Percentiles rank a stretch among this genome's conserved stretches.
phyloP scores from a whole-genome alignment of 2,888 invertebrate genomes.

The Drosophila gaucha region DNA sequence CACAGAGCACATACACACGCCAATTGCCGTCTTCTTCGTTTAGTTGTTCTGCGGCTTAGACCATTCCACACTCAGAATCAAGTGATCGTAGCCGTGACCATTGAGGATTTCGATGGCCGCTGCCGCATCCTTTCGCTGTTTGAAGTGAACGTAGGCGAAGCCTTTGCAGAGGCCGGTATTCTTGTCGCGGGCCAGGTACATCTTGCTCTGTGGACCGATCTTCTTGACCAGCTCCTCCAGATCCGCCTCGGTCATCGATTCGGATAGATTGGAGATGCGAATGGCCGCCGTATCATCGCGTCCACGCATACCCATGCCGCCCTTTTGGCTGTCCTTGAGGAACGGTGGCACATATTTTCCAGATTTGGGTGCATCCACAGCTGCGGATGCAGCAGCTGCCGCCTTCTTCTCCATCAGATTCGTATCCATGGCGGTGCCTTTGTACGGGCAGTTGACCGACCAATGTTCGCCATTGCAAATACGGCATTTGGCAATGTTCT shows the following conservation, averaged over 20 bases:
- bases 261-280: slow-evolving; percentile 98
- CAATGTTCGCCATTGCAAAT: slow-evolving; percentile 98
- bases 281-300: slow-evolving; percentile 96
- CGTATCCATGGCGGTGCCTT: slow-evolving; percentile 92
- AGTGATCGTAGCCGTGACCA: slow-evolving; percentile 98
- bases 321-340: slow-evolving; percentile 93
- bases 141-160: slow-evolving; percentile 99
- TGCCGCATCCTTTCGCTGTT: slow-evolving; percentile 94
- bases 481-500: slow-evolving; percentile 91
- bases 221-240: slow-evolving; percentile 97
- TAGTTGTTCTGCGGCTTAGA: slow-evolving; percentile 91
- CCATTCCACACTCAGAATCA: slow-evolving; percentile 99
- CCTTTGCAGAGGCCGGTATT: slow-evolving; percentile 95
- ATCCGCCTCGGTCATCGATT: slow-evolving; percentile 97
- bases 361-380: slow-evolving; percentile 81
- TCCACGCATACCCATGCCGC: slow-evolving; percentile 88
- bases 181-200: slow-evolving; percentile 98
- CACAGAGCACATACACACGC: slow-evolving; percentile 15
- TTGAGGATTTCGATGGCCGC: slow-evolving; percentile 95
- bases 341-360: slow-evolving; percentile 94
- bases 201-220: slow-evolving; percentile 96
- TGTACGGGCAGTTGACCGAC: slow-evolving; percentile 99
- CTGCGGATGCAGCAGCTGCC: slow-evolving; percentile 82
- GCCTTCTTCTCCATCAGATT: slow-evolving; percentile 87
- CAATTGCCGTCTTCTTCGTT: neutral